Percentiles rank a stretch among this genome's conserved stretches.
Conservation (phyloP, 2,797 vertebrate genomes). For the Petrocephalus sullivani region DNA sequence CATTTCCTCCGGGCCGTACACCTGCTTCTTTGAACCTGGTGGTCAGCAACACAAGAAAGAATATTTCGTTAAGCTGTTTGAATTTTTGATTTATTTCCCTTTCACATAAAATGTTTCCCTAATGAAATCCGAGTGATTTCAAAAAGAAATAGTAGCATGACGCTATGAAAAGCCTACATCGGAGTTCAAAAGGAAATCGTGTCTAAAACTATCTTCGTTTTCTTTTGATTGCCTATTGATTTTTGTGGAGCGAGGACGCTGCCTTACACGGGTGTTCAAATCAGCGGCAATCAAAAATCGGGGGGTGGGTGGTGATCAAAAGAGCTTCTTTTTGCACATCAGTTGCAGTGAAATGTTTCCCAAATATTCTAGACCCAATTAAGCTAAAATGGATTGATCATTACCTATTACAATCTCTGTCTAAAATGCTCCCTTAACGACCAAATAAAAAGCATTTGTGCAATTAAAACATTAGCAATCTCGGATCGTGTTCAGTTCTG, state of each 20-base stretch:
- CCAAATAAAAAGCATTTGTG: background rate
- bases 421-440: background rate
- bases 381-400: background rate
- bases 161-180: background rate
- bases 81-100: background rate
- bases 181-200: constrained; percentile 6
- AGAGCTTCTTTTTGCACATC: background rate
- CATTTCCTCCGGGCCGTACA: background rate
- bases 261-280: background rate
- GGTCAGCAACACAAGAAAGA: background rate
- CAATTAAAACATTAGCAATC: background rate
- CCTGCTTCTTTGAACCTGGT: background rate
- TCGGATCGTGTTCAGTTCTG: background rate
- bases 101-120: background rate
- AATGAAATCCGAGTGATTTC: background rate
- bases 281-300: background rate
- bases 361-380: background rate
- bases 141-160: background rate
- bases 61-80: background rate
- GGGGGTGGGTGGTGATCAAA: background rate
- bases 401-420: background rate
- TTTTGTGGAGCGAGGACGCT: background rate
- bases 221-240: background rate
- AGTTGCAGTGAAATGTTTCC: background rate
- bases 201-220: background rate